Conservation (phyloP, 1,140 invertebrate genomes). For the Sarcophaga peregrina region DNA sequence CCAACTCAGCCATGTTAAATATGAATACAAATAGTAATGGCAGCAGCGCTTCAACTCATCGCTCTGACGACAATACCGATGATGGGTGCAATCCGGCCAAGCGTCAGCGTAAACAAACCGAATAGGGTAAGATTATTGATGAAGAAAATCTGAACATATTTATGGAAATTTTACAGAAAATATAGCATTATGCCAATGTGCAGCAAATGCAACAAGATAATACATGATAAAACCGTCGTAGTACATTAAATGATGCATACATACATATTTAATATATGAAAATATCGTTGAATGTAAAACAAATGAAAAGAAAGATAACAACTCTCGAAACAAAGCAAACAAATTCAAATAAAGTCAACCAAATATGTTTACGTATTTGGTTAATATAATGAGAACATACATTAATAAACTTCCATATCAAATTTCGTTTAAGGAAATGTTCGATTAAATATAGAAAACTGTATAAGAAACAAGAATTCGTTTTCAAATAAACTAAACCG, state of each 20-base stretch:
- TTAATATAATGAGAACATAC: neutral
- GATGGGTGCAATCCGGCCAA: constrained; percentile 59
- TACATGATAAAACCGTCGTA: neutral
- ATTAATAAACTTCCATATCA: constrained; percentile 5
- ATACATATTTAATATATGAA: neutral
- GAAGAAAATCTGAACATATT: constrained; percentile 39
- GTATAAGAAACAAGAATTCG: neutral
- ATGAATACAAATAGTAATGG: constrained; percentile 50
- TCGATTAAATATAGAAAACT: neutral
- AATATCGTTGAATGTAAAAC: neutral
- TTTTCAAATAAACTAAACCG: neutral
- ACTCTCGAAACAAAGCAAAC: neutral
- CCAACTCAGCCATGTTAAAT: constrained; percentile 17
- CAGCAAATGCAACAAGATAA: constrained; percentile 32
- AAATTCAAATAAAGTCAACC: neutral
- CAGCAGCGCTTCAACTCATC: constrained; percentile 52
- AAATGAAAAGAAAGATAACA: neutral
- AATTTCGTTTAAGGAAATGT: neutral
- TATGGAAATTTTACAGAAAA: constrained; percentile 40
- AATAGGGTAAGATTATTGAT: constrained; percentile 60
- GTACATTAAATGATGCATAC: neutral
- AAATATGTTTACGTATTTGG: neutral
- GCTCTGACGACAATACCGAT: constrained; percentile 50
- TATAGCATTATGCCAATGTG: constrained; percentile 39
- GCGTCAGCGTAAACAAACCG: constrained; percentile 53